These are phyloP conservation scores for Scophthalmus maximus DNA, from an alignment of 2,113 vertebrate species.

Conservation along the genomic window DNA sequence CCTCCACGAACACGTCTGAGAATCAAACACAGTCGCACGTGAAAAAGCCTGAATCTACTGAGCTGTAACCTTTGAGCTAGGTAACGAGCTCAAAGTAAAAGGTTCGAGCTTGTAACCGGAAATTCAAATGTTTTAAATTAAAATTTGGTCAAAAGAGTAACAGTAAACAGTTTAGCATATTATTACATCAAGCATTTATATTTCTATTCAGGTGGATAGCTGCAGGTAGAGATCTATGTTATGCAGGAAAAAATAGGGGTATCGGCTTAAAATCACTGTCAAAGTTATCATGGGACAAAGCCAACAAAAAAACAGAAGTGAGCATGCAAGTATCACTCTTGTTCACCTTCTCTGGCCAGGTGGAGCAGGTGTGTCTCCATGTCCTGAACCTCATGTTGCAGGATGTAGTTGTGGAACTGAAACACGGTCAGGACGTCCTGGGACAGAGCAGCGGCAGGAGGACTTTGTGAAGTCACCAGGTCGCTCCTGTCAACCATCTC, in stretches of 20 bases:
- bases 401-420: constrained; percentile 91
- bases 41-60: neutral
- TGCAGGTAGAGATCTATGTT: no score
- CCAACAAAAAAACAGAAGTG: neutral
- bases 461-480: constrained; percentile 70
- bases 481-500: constrained; percentile 91
- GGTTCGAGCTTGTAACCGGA: no score
- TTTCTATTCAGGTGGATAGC: no score
- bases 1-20: constrained; percentile 85
- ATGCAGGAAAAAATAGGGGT: no score
- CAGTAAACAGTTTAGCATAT: no score
- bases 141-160: no score
- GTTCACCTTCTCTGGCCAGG: constrained; percentile 90
- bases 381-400: constrained; percentile 85
- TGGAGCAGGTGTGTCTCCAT: constrained; percentile 89
- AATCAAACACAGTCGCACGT: neutral
- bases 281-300: neutral
- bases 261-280: neutral
- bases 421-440: constrained; percentile 93
- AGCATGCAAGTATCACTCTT: neutral
- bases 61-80: no score
- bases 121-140: no score
- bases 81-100: no score
- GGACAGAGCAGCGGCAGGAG: constrained; percentile 77
- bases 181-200: no score